Conservation (phyloP, 2,113 vertebrate species). For the Regulus satrapa region DNA sequence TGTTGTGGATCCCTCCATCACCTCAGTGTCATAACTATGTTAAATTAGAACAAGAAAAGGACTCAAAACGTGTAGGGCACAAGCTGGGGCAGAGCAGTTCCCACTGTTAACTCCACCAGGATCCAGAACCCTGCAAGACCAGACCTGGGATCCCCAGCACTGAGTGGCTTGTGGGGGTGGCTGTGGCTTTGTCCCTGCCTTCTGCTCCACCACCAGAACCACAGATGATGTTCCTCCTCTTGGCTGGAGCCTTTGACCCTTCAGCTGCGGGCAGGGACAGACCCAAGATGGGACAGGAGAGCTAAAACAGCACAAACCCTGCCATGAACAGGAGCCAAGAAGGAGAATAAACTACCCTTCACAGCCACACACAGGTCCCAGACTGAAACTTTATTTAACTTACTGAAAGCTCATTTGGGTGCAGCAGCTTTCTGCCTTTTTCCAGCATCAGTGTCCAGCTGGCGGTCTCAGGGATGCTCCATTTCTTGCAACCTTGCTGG, state of each 20-base stretch:
- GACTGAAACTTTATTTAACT: neutral
- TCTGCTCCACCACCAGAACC: neutral
- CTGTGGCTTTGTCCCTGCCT: neutral
- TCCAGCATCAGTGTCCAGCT: neutral
- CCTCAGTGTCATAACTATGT: neutral
- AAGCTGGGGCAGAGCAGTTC: neutral
- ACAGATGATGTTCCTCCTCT: neutral
- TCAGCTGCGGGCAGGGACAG: neutral
- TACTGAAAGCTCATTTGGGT: neutral
- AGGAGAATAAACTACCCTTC: neutral
- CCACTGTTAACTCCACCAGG: neutral
- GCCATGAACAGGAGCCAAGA: neutral
- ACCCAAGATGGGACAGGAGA: neutral
- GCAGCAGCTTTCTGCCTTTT: neutral
- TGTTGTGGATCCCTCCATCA: neutral
- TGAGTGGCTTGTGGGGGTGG: neutral
- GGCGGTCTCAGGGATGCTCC: neutral
- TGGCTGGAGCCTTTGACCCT: constrained; percentile 3
- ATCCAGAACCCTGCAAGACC: neutral
- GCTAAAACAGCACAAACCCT: neutral
- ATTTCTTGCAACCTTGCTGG: neutral
- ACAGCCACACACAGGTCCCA: neutral
- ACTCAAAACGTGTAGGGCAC: neutral
- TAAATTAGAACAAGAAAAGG: constrained; percentile 14
- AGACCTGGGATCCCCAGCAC: neutral